phyloP scores from a whole-genome alignment of 2,797 vertebrate species.

The Triplophysa bombifrons region DNA sequence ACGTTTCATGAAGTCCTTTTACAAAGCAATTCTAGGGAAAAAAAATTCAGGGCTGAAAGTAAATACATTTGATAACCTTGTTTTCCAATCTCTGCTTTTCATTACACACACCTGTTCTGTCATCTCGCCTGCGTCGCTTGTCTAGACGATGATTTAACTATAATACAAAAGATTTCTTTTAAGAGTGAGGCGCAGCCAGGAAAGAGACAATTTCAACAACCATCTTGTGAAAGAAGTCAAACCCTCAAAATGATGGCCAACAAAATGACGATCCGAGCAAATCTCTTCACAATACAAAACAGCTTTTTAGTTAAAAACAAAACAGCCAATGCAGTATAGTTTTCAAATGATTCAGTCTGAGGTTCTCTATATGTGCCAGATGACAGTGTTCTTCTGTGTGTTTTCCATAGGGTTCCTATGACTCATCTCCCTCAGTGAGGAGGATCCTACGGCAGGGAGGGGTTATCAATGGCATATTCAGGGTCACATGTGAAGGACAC shows the following conservation, averaged over 20 bases:
- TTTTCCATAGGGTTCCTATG: constrained; percentile 59
- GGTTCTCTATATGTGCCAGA: background rate
- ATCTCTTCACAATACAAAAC: constrained; percentile 21
- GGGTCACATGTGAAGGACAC: constrained; percentile 96
- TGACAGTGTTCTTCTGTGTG: constrained; percentile 11
- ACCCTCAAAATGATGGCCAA: background rate
- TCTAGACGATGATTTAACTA: constrained; percentile 43
- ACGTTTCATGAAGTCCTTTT: constrained; percentile 3
- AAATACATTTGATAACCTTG: background rate
- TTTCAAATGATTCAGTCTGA: background rate
- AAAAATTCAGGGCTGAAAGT: background rate
- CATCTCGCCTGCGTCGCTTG: constrained; percentile 35
- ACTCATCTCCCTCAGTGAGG: constrained; percentile 44
- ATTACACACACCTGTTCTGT: constrained; percentile 29
- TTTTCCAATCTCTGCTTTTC: constrained; percentile 7
- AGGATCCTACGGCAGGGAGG: constrained; percentile 68
- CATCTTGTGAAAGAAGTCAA: background rate
- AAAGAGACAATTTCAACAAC: constrained; percentile 6
- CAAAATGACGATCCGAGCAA: constrained; percentile 2
- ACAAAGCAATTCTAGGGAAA: constrained; percentile 10
- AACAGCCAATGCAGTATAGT: background rate
- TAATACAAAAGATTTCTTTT: constrained; percentile 15
- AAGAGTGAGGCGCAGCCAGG: constrained; percentile 15
- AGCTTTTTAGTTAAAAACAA: constrained; percentile 12
- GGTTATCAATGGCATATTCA: constrained; percentile 83